These are phyloP conservation scores for Gallinago solitaria DNA, from an alignment of 2,797 vertebrate genomes.

Conservation along the genomic window DNA sequence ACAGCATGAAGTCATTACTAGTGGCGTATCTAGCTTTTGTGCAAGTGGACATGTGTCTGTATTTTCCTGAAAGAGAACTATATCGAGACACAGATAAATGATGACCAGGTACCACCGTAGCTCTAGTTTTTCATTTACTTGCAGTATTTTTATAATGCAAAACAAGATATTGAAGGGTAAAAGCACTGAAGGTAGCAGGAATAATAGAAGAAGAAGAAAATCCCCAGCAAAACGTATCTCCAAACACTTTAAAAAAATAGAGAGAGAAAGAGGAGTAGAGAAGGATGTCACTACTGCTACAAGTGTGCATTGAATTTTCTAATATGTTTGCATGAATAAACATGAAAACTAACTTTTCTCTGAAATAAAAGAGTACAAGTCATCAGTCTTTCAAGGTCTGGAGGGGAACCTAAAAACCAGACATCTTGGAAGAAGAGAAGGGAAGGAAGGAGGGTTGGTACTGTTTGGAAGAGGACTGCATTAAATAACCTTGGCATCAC, in stretches of 20 bases:
- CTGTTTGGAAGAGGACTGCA: background rate
- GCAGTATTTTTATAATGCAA: constrained; percentile 12
- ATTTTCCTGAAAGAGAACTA: background rate
- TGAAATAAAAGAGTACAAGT: background rate
- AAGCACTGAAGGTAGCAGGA: background rate
- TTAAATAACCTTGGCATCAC: background rate
- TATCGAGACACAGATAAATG: background rate
- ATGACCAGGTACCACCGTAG: background rate
- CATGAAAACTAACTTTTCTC: background rate
- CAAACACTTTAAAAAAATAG: background rate
- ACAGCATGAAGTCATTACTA: background rate
- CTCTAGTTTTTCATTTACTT: constrained; percentile 35
- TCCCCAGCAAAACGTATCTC: constrained; percentile 49
- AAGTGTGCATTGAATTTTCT: background rate
- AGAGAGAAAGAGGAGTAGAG: background rate
- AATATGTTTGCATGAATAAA: background rate
- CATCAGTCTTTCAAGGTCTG: background rate
- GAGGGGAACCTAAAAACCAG: background rate
- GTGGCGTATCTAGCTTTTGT: background rate
- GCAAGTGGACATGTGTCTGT: background rate
- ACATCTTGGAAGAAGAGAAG: background rate
- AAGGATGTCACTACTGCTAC: background rate
- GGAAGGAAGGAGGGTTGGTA: background rate
- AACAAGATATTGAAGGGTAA: background rate
- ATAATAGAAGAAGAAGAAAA: constrained; percentile 4